Evolutionary conservation across 2,888 invertebrate species (phyloP).

Genomic region (Apantesis nais): DNA sequence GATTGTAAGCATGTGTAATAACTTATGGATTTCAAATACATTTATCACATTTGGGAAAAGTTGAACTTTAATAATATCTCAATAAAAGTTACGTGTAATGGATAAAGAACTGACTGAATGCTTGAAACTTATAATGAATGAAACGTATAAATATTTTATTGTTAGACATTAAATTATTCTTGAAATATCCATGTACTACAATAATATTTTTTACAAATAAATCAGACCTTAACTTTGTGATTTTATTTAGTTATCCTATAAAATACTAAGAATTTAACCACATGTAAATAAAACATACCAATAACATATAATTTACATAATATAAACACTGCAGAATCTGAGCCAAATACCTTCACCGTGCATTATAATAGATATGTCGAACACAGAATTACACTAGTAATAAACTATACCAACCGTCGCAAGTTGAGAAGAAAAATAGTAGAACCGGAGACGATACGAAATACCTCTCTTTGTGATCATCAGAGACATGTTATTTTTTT

Average conservation of each 20-base stretch:
- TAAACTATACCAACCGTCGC: slow-evolving; percentile 21
- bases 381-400: slow-evolving; percentile 23
- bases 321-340: background rate
- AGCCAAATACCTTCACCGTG: background rate
- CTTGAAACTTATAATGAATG: too few species aligned
- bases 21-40: slow-evolving; percentile 42
- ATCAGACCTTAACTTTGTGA: background rate
- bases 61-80: slow-evolving; percentile 23
- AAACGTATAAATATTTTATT: background rate
- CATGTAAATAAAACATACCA: background rate
- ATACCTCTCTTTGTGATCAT: slow-evolving; percentile 66
- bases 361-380: slow-evolving; percentile 4
- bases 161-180: background rate
- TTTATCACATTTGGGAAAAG: slow-evolving; percentile 36
- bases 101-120: slow-evolving; percentile 21
- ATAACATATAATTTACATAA: background rate
- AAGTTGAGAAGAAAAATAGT: slow-evolving; percentile 31
- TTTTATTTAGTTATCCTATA: background rate
- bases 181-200: background rate
- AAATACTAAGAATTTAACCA: background rate
- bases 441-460: slow-evolving; percentile 55
- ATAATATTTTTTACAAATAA: background rate
- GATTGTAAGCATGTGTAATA: slow-evolving; percentile 44
- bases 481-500: slow-evolving; percentile 51
- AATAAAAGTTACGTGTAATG: slow-evolving; percentile 32